Conservation (phyloP, 2,888 invertebrate genomes). For the Ecliptopera silaceata region DNA sequence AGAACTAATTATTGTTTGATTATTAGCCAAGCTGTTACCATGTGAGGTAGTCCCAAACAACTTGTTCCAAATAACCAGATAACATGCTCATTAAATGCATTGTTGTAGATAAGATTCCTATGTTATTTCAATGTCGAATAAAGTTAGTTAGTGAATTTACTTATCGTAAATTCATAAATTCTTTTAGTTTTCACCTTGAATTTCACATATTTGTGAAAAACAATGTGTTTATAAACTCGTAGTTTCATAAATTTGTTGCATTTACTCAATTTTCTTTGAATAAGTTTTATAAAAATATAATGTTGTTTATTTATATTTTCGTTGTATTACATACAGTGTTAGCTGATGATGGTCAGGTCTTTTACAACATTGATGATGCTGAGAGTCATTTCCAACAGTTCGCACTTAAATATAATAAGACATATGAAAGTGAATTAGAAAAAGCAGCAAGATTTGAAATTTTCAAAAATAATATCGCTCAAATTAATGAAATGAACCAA, state of each 20-base stretch:
- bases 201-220: neutral
- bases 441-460: conserved; percentile 10
- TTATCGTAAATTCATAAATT: too few relatives aligned
- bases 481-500: conserved; percentile 15
- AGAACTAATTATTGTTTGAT: too few relatives aligned
- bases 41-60: too few relatives aligned
- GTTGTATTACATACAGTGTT: neutral
- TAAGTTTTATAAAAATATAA: neutral
- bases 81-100: too few relatives aligned
- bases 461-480: conserved; percentile 12
- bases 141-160: too few relatives aligned
- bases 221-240: neutral
- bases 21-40: too few relatives aligned
- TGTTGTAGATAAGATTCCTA: too few relatives aligned
- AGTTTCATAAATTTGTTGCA: neutral
- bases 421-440: conserved; percentile 1
- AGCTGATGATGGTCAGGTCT: neutral
- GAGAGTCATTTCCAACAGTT: conserved; percentile 15
- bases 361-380: conserved; percentile 9
- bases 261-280: neutral
- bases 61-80: neutral
- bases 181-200: too few relatives aligned
- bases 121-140: too few relatives aligned
- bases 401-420: conserved; percentile 5
- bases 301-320: neutral